Evolutionary conservation across 30 jellyfish, hydroid and myxozoan species (phyloP), one percentile per base, ranked within the genome.

Genomic region (Hydractinia echinata): DNA sequence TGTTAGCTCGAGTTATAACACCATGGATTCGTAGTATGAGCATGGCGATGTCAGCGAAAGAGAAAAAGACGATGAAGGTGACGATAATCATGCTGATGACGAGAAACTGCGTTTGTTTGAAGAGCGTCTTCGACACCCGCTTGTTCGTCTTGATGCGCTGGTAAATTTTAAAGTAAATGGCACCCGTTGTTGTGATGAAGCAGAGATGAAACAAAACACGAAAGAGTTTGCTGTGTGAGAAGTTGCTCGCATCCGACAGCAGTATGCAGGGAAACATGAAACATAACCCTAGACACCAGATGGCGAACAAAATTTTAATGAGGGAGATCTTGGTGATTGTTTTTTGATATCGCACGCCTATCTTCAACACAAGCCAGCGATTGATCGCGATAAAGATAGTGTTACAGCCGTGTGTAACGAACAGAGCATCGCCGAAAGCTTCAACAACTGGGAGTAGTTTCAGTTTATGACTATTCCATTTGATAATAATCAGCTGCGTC

Each of bases 141-240:
- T 64, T 64, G 7, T 64, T 64, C 8, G 51, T 13, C 16, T 64
- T 64, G 19, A 64, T 64, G 74, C 16, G 10, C 18, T 51, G 16
- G 74, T 64, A 64, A 51, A 64, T 64, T 64, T 13, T 64, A 13
- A n/a, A 64, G 74, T 64, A 64, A 64, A 64, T 64, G 5, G 18
- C 74, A 7, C 74, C 74, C 4, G 74, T 64, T n/a, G 51, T n/a
- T 6, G 39, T 6, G 18, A 64, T 64, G 39, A 64, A 64, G 4
- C 74, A 64, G 74, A 7, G 10, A 64, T 64, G 74, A 13, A 64
- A 64, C 18, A 44, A 44, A 64, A 64, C 74, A 64, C 74, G 74
- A 13, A 64, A 44, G 7, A n/a, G 51, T 51, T 13, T 64, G 6
- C 39, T 64, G 74, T 64, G 39, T 6, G 10, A 7, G 16, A 64